Conservation (phyloP, 2,113 vertebrate genomes). For the Hyaena hyaena region DNA sequence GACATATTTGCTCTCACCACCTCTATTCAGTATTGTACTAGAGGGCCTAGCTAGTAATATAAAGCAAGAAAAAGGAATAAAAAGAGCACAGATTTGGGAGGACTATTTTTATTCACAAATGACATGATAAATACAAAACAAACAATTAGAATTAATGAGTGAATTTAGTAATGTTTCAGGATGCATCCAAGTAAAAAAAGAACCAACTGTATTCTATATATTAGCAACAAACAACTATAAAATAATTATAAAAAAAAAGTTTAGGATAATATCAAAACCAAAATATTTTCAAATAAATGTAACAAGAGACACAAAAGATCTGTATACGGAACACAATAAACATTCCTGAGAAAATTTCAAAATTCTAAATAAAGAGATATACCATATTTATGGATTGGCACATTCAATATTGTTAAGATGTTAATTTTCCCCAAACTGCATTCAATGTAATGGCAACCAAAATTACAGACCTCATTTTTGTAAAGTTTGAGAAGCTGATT, state of each 20-base stretch:
- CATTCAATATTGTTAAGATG: not conserved
- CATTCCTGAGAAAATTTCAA: not conserved
- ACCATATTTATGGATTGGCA: not conserved
- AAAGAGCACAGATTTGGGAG: not conserved
- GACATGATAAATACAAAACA: not conserved
- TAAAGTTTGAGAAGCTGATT: constrained; percentile 25
- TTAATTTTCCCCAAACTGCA: not conserved
- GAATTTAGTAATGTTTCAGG: constrained; percentile 1
- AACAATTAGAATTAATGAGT: not conserved
- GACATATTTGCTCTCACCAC: not conserved
- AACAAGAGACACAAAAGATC: not conserved
- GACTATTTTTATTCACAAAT: not conserved
- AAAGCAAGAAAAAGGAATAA: constrained; percentile 3
- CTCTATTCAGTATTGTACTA: not conserved
- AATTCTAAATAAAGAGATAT: constrained; percentile 26
- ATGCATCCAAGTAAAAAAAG: not conserved
- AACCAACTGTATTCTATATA: not conserved
- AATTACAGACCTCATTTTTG: not conserved
- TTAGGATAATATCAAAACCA: not conserved
- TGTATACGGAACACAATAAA: not conserved
- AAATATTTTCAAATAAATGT: constrained; percentile 35
- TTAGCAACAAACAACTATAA: not conserved
- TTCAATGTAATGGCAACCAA: not conserved
- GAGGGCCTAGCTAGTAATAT: not conserved
- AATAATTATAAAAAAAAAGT: not conserved